Conservation (phyloP, 2,888 invertebrate species). For the Brachyptera risi region DNA sequence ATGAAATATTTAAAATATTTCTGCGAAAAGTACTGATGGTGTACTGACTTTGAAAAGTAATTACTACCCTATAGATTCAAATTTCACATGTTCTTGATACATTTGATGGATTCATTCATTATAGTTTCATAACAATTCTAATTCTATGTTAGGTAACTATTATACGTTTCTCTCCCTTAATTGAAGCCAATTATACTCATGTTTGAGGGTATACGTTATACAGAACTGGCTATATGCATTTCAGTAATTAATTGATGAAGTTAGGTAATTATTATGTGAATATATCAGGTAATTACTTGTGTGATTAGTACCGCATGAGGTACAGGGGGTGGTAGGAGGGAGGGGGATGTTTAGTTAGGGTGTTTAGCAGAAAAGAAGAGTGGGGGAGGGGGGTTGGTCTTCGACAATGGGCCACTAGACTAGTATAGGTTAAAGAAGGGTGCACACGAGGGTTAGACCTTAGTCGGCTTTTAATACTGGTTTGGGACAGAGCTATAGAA, state of each 20-base stretch:
- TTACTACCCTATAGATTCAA: too few species aligned
- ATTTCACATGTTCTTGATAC: too few species aligned
- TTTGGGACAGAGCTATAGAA: not conserved
- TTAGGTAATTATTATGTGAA: conserved; percentile 9
- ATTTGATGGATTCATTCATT: too few species aligned
- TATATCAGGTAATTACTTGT: conserved; percentile 9
- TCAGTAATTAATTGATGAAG: conserved; percentile 18
- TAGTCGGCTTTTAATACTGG: conserved; percentile 3
- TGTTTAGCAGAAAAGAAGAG: not conserved
- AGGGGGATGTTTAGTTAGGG: conserved; percentile 3
- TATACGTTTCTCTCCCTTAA: too few species aligned
- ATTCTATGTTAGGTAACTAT: too few species aligned
- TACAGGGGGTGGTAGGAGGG: not conserved
- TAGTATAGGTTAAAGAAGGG: conserved; percentile 1
- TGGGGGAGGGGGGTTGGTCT: conserved; percentile 3
- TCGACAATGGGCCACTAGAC: conserved; percentile 9
- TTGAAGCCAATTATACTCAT: too few species aligned
- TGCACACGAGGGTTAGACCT: not conserved
- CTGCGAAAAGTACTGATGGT: too few species aligned
- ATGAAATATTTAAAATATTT: too few species aligned
- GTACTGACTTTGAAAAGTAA: too few species aligned
- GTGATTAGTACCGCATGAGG: conserved; percentile 3
- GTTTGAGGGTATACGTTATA: too few species aligned
- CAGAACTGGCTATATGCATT: not conserved
- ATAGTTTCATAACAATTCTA: too few species aligned